phyloP scores from a whole-genome alignment of 1,140 invertebrate genomes.

The Procambarus virginalis region DNA sequence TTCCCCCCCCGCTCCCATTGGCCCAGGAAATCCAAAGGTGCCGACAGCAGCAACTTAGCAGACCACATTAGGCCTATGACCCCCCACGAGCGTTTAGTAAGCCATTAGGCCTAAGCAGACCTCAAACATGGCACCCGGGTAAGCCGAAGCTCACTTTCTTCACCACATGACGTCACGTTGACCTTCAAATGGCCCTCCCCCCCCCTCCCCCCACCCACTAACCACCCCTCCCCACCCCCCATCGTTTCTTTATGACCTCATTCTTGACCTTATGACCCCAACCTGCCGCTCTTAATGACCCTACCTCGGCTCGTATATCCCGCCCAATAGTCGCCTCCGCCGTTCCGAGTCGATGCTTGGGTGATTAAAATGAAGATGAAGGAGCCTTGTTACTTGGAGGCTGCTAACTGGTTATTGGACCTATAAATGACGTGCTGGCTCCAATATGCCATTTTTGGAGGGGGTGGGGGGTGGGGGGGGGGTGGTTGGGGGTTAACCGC shows the following conservation, averaged over 20 bases:
- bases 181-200: neutral
- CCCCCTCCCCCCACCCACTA: neutral
- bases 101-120: neutral
- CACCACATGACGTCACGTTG: neutral
- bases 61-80: neutral
- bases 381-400: neutral
- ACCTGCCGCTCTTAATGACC: neutral
- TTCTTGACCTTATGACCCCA: neutral
- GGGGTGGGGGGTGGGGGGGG: too few species aligned
- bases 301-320: neutral
- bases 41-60: too few species aligned
- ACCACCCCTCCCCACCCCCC: too few species aligned
- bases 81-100: neutral
- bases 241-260: neutral
- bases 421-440: neutral
- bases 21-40: too few species aligned
- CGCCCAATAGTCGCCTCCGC: neutral
- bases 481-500: neutral
- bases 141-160: neutral
- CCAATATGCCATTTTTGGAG: neutral
- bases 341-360: too few species aligned
- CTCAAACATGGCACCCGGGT: neutral
- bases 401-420: neutral
- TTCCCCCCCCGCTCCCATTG: too few species aligned
- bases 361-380: neutral